Base-by-base conservation (phyloP, 2,888 invertebrate species). In the Cerceris ruficornis region DNA sequence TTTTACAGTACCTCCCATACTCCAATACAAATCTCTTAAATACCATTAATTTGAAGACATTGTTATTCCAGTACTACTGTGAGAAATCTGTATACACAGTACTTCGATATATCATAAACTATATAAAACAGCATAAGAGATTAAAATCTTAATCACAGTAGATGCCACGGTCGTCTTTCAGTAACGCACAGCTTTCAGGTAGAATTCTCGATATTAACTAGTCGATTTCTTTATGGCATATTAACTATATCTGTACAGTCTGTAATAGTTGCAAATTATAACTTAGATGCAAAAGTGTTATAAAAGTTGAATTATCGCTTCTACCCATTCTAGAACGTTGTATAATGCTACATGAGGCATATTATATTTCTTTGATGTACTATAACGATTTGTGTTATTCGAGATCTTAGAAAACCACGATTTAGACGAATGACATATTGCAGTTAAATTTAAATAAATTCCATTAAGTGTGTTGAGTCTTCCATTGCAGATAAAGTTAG, bases 101-200 rank as follows among this genome's bases (percentile, higher is more conserved):
- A 77, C 65, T 72, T 70, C 49, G 66, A 79, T 72, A 66, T 52
- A 77, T 69, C 64, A 62, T 76, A 71, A 64, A 69, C 55, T 15
- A 49, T 67, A 69, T 57, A 64, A 67, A 58, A 43, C 66, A 60
- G 46, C 41, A 69, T 75, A 69, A 70, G 67, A 60, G 69, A 73
- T 67, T 75, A 57, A 69, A 70, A 49, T 69, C 75, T 57, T 58
- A 65, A 75, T 75, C 52, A 69, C 70, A 75, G 68, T 75, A 62
- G 73, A 57, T 81, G 68, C 65, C 75, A 75, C 75, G 79, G 58
- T 81, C 58, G 75, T 79, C 72, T 81, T 81, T 75, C 68, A 70
- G 54, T 58, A 46, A 55, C 17, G 17, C 55, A 6, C 11, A 60
- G 17, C 8, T 69, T 17, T 59, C 14, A 41, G n/a, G 13, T 28